These are phyloP conservation scores for Mus pahari DNA, from an alignment of 2,113 vertebrate genomes.

Conservation along the genomic window DNA sequence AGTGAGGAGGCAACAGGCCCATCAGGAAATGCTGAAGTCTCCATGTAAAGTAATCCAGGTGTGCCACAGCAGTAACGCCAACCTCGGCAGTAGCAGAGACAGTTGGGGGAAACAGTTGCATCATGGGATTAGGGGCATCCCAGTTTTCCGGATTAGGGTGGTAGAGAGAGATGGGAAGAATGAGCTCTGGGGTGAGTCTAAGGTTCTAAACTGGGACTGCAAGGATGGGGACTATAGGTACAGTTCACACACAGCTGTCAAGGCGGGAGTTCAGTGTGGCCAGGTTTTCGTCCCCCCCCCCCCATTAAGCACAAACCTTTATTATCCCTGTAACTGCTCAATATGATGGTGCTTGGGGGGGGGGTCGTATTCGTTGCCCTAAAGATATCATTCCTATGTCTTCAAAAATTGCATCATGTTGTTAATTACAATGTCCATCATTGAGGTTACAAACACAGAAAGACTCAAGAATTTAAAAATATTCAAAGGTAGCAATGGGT, in stretches of 20 bases:
- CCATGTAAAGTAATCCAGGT: neutral
- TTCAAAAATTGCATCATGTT: neutral
- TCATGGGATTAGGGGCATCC: neutral
- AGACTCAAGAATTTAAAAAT: neutral
- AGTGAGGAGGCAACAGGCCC: neutral
- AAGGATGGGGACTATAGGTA: neutral
- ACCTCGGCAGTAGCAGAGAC: neutral
- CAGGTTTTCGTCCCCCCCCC: neutral
- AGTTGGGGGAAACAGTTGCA: neutral
- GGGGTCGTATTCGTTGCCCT: neutral
- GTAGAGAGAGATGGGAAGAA: accelerated
- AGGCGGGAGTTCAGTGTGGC: neutral
- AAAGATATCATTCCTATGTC: neutral
- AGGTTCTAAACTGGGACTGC: neutral
- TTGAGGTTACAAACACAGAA: neutral
- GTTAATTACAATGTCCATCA: neutral
- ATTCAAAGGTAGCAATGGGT: neutral
- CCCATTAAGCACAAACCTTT: neutral
- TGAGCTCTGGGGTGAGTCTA: neutral
- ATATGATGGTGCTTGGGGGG: neutral
- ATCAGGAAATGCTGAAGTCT: neutral
- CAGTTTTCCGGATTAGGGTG: neutral
- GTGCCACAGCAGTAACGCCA: neutral
- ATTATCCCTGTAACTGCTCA: neutral
- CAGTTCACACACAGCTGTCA: accelerated